Conservation (phyloP, 2,888 invertebrate species). For the Dolomedes plantarius region DNA sequence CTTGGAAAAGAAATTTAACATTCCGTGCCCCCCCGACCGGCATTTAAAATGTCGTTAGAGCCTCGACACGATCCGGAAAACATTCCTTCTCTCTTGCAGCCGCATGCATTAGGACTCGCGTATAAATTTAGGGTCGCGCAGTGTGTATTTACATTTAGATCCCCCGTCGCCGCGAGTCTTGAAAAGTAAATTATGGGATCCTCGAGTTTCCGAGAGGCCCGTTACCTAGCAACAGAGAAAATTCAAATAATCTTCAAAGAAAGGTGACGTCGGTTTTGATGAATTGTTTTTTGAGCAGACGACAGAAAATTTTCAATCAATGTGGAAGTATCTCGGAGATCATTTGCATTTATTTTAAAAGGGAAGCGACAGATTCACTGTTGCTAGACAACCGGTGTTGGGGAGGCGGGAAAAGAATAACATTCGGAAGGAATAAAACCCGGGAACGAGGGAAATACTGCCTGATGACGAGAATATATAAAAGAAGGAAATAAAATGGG, state of each 20-base stretch:
- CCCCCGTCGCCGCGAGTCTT: not conserved
- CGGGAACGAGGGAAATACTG: not conserved
- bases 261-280: too few species aligned
- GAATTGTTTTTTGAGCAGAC: too few species aligned
- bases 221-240: not conserved
- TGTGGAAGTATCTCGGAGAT: not conserved
- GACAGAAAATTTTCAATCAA: not conserved
- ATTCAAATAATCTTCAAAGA: not conserved
- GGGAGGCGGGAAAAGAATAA: conserved; percentile 26
- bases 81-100: too few species aligned
- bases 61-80: too few species aligned
- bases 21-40: too few species aligned
- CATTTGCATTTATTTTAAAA: conserved; percentile 62
- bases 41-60: too few species aligned
- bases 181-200: not conserved
- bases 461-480: not conserved
- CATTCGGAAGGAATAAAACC: not conserved
- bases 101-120: conserved; percentile 7
- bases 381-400: conserved; percentile 46
- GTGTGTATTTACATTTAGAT: too few species aligned
- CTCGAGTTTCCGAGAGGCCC: not conserved
- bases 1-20: too few species aligned
- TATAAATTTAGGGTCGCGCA: too few species aligned
- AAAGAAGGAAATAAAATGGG: conserved; percentile 8
- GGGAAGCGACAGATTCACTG: conserved; percentile 22